Evolutionary conservation across 2,888 invertebrate genomes (phyloP).

Genomic region (Chouioia cunea): DNA sequence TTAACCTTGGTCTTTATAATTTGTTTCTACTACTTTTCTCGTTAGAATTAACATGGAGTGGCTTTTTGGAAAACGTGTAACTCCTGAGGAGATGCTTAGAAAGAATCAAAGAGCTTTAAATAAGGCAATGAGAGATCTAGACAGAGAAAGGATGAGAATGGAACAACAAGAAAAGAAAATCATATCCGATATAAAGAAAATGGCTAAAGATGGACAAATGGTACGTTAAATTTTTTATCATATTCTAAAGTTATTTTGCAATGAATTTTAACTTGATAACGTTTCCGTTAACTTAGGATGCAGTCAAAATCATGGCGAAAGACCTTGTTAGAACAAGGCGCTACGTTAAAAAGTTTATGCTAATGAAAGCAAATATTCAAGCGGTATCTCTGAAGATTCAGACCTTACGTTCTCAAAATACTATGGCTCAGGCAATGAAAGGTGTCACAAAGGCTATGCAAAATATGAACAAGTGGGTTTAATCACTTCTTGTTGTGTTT

Average conservation of each 20-base stretch:
- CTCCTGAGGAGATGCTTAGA: slow-evolving; percentile 97
- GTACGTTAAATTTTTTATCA: slow-evolving; percentile 68
- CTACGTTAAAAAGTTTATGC: slow-evolving; percentile 97
- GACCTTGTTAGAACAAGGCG: slow-evolving; percentile 96
- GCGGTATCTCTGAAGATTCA: slow-evolving; percentile 97
- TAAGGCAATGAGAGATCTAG: slow-evolving; percentile 98
- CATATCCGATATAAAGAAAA: slow-evolving; percentile 97
- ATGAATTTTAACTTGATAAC: not conserved
- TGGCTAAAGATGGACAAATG: slow-evolving; percentile 99
- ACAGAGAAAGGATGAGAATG: slow-evolving; percentile 94
- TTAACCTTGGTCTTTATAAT: slow-evolving; percentile 10
- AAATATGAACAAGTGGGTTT: slow-evolving; percentile 88
- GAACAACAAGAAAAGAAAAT: slow-evolving; percentile 99
- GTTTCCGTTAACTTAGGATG: slow-evolving; percentile 79
- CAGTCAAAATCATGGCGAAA: slow-evolving; percentile 99
- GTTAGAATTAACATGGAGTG: slow-evolving; percentile 78
- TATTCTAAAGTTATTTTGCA: not conserved
- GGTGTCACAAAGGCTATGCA: slow-evolving; percentile 99
- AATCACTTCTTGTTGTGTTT: slow-evolving; percentile 29
- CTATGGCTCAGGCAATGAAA: slow-evolving; percentile 99
- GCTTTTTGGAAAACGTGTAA: slow-evolving; percentile 95
- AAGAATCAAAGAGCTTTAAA: slow-evolving; percentile 98
- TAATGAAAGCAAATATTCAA: slow-evolving; percentile 99
- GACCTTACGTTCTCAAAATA: slow-evolving; percentile 96
- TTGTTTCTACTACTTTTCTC: not conserved